Base-by-base conservation (phyloP, 1,140 invertebrate species). In the Eufriesea mexicana region DNA sequence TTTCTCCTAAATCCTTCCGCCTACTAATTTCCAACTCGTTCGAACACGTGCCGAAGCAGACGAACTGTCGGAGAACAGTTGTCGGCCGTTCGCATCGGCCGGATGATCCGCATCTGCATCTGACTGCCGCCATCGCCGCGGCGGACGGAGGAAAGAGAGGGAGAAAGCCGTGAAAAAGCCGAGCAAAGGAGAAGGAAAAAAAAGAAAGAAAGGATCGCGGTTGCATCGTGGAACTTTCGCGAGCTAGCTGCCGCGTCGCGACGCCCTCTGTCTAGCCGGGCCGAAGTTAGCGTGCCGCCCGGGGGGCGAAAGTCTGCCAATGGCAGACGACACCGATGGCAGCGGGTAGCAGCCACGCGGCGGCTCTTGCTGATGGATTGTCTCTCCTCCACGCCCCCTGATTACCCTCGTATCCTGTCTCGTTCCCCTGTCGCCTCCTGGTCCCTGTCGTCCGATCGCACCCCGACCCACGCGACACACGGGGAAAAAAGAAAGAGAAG, bases 361-460 rank as follows among this genome's bases (percentile, higher is more conserved):
- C 54, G 76, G 54, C 90, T 91, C 92, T 87, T 89, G 89, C 91
- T 91, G 91, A 93, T 93, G 90, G 91, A 93, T 93, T 91, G 91
- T 86, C 88, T 91, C 89, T 90, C 90, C 62, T 74, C 85, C 89
- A 91, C 90, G 87, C 90, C 91, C 90, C 85, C 82, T 83, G 82
- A 89, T 89, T 88, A 75, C 78, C 87, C 83, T 86, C 84, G 89
- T 74, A 86, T 67, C 67, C 72, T 79, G 62, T 79, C 71, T 67
- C 74, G 67, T 81, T 84, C 76, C 79, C 75, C 81, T 28, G n/a
- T 25, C 61, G 71, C 42, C 61, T 49, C 49, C 45, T 57, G 25
- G 45, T 54, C 79, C 84, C 80, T 86, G 72, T 79, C 83, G 73
- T 62, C 70, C 83, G 68, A 76, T 84, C 84, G 61, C 64, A 61